Evolutionary conservation across 2,888 invertebrate genomes (phyloP).

Genomic region (Tenthredo notha): DNA sequence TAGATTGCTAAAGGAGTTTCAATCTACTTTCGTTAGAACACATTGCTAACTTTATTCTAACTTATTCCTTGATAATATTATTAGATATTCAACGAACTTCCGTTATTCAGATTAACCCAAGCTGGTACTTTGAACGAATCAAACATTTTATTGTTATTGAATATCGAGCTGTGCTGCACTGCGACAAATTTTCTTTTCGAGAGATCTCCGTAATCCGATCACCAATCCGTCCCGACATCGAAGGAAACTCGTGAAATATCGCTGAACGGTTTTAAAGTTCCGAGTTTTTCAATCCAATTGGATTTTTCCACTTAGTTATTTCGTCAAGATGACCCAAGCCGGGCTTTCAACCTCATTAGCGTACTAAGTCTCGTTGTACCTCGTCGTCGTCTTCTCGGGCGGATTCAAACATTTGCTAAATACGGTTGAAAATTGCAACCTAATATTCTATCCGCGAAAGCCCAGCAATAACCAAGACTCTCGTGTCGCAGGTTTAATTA

Average conservation of each 20-base stretch:
- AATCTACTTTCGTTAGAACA: not conserved
- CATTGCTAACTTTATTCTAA: not conserved
- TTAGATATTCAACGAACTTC: not conserved
- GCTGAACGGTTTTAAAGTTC: not conserved
- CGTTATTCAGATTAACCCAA: not conserved
- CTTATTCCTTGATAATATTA: too few relatives aligned
- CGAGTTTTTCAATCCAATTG: constrained; percentile 27
- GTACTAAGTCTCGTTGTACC: not conserved
- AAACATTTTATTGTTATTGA: constrained; percentile 36
- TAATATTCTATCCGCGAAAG: not conserved
- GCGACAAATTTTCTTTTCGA: constrained; percentile 31
- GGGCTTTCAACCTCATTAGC: not conserved
- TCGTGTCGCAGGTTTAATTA: not conserved
- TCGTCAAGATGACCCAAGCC: not conserved
- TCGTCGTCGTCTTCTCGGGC: not conserved
- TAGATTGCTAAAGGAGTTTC: not conserved
- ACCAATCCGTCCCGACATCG: not conserved
- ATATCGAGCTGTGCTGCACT: constrained; percentile 43
- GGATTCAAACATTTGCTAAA: constrained; percentile 1
- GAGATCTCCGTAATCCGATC: constrained; percentile 33
- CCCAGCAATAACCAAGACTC: constrained; percentile 1
- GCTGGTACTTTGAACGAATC: not conserved
- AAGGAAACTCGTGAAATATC: not conserved
- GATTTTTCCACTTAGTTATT: not conserved
- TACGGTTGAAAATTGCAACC: not conserved